Conservation (phyloP, 2,888 invertebrate genomes). For the Ichneumoninae sp. region DNA sequence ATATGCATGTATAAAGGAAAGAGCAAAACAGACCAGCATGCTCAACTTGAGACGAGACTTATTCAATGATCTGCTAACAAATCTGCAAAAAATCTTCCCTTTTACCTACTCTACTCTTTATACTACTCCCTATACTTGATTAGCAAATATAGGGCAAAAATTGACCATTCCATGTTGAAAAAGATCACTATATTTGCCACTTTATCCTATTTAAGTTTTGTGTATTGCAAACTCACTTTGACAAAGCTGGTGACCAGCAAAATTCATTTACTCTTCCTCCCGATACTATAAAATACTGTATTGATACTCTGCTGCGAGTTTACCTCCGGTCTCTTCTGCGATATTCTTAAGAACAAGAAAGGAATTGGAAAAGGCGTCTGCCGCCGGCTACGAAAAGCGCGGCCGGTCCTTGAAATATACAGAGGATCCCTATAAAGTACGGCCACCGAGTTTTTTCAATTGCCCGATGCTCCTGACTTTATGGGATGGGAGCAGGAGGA, state of each 20-base stretch:
- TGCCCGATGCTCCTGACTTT: constrained; percentile 41
- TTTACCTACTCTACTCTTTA: not conserved
- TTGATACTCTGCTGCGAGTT: not conserved
- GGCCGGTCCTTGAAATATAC: constrained; percentile 26
- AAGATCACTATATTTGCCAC: not conserved
- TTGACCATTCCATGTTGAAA: not conserved
- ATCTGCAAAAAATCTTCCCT: not conserved
- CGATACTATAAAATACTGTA: not conserved
- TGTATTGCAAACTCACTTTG: not conserved
- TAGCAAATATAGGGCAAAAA: too few species aligned
- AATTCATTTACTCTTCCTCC: constrained; percentile 8
- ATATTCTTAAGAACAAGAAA: constrained; percentile 6
- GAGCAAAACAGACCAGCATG: too few species aligned
- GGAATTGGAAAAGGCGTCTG: not conserved
- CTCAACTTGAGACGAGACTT: too few species aligned
- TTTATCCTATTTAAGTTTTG: not conserved
- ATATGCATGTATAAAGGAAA: too few species aligned
- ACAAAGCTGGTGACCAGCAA: not conserved
- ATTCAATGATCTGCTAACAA: not conserved
- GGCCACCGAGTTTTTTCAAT: constrained; percentile 47
- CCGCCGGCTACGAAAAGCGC: constrained; percentile 15
- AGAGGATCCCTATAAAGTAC: constrained; percentile 33
- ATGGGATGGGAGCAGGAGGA: constrained; percentile 11
- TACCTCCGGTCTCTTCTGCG: not conserved
- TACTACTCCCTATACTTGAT: not conserved